Evolutionary conservation across 2,888 invertebrate species (phyloP).

Genomic region (Sceliomorpha sp.): DNA sequence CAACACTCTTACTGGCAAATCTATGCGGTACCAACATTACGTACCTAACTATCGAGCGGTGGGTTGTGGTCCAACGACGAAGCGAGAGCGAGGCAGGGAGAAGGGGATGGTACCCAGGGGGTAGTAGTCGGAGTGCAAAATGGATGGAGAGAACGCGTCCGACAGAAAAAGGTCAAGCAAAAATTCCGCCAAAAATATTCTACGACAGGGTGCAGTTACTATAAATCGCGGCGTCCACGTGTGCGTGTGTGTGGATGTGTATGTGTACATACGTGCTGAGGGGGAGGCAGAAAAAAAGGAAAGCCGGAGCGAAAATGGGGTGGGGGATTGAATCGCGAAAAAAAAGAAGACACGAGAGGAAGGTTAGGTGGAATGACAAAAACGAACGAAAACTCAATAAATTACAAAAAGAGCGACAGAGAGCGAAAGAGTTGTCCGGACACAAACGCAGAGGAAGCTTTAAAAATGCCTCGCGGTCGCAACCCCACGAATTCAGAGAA

Average conservation of each 20-base stretch:
- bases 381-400: constrained; percentile 53
- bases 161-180: constrained; percentile 60
- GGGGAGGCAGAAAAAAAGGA: constrained; percentile 32
- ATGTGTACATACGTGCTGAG: constrained; percentile 19
- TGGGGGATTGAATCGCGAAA: constrained; percentile 1
- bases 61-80: constrained; percentile 43
- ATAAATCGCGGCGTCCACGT: constrained; percentile 71
- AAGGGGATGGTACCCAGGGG: constrained; percentile 40
- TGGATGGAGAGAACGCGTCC: constrained; percentile 53
- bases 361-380: constrained; percentile 32
- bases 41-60: constrained; percentile 53
- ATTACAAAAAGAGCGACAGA: constrained; percentile 42
- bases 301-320: constrained; percentile 10
- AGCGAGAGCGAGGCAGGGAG: constrained; percentile 3
- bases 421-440: constrained; percentile 37
- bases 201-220: constrained; percentile 70
- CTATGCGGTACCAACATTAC: constrained; percentile 46
- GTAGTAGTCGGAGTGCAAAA: constrained; percentile 47
- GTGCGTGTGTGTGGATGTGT: constrained; percentile 42
- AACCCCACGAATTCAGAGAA: constrained; percentile 27
- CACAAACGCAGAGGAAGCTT: constrained; percentile 54
- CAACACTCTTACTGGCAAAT: constrained; percentile 29
- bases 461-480: constrained; percentile 59
- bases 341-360: constrained; percentile 25
- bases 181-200: constrained; percentile 74